These are phyloP conservation scores for Pitta sordida DNA, from an alignment of 2,113 vertebrate genomes.

Conservation along the genomic window DNA sequence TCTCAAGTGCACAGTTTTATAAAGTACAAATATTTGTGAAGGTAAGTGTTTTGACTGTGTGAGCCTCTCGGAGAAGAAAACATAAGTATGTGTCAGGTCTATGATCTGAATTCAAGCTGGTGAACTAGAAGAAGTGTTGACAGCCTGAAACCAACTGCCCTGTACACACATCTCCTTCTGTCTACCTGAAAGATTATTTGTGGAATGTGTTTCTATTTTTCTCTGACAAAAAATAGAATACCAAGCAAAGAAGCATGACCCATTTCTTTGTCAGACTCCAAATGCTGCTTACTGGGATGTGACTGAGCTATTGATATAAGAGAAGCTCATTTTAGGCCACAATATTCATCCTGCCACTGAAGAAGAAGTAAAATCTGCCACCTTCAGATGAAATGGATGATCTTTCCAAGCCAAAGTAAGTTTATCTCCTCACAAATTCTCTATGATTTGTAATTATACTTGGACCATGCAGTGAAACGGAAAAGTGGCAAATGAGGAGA, in stretches of 20 bases:
- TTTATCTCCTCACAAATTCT: not conserved
- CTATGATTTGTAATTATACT: not conserved
- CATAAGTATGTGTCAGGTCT: conserved; percentile 31
- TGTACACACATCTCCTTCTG: conserved; percentile 6
- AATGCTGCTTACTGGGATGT: conserved; percentile 6
- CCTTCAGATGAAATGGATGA: not conserved
- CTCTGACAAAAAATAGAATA: conserved; percentile 19
- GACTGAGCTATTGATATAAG: conserved; percentile 24
- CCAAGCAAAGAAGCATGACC: conserved; percentile 7
- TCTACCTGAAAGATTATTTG: conserved; percentile 52
- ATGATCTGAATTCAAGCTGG: conserved; percentile 18
- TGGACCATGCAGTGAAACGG: not conserved
- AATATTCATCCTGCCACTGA: not conserved
- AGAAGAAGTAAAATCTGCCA: not conserved
- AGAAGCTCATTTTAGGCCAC: not conserved
- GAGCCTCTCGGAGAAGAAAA: not conserved
- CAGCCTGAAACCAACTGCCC: conserved; percentile 44
- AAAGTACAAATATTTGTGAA: not conserved
- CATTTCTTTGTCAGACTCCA: conserved; percentile 8
- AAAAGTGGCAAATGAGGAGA: conserved; percentile 14
- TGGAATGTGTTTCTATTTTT: conserved; percentile 46
- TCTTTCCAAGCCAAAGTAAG: not conserved
- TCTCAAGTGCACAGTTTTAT: not conserved
- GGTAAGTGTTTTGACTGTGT: not conserved
- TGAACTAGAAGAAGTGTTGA: conserved; percentile 51